These are phyloP conservation scores for Schizotus pectinicornis DNA, from an alignment of 2,888 invertebrate genomes.

Conservation along the genomic window DNA sequence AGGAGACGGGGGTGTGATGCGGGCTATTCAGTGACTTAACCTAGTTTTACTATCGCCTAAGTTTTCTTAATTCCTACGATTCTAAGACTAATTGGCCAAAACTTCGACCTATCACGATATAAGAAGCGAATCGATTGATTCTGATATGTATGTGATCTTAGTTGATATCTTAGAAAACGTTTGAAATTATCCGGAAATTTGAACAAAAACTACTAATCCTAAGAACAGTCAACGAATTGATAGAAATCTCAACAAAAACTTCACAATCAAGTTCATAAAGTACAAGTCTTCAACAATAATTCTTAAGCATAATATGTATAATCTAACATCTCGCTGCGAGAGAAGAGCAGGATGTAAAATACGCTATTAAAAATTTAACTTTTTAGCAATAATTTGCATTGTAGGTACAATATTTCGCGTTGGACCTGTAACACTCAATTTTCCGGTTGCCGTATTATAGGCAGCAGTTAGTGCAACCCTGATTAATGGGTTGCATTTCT, in stretches of 20 bases:
- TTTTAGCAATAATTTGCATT: too few relatives aligned
- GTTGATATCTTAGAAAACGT: slow-evolving; percentile 54
- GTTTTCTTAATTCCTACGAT: slow-evolving; percentile 24
- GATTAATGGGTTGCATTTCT: too few relatives aligned
- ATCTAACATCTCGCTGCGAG: not conserved
- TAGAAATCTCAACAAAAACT: not conserved
- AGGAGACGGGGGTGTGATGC: slow-evolving; percentile 50
- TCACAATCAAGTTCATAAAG: not conserved
- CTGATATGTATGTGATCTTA: slow-evolving; percentile 61
- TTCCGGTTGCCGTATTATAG: too few relatives aligned
- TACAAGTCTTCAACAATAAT: not conserved
- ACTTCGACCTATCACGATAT: slow-evolving; percentile 54
- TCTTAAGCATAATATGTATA: too few relatives aligned
- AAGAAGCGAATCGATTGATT: slow-evolving; percentile 56
- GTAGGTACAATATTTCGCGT: too few relatives aligned
- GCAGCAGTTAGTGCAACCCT: too few relatives aligned
- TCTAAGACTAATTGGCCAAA: slow-evolving; percentile 41
- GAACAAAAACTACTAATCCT: slow-evolving; percentile 16
- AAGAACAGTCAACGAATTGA: too few relatives aligned
- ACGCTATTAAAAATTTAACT: too few relatives aligned
- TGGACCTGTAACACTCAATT: too few relatives aligned
- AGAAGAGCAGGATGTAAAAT: too few relatives aligned
- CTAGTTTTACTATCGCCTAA: slow-evolving; percentile 4
- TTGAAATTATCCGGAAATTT: slow-evolving; percentile 8
- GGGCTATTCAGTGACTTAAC: slow-evolving; percentile 49